These are phyloP conservation scores for Mechanitis mazaeus DNA, from an alignment of 2,888 invertebrate species.

Conservation along the genomic window DNA sequence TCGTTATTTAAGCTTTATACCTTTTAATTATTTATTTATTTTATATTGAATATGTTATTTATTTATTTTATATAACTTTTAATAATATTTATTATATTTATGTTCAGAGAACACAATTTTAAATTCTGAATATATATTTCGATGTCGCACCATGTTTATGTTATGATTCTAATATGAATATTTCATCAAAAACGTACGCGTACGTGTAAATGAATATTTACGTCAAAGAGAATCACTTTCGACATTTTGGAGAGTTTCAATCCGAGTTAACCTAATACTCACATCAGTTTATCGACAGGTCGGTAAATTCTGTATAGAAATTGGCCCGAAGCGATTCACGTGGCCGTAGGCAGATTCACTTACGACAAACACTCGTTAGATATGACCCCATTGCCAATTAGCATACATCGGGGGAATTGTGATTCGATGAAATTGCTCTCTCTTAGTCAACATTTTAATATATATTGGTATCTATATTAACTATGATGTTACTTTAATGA, in stretches of 20 bases:
- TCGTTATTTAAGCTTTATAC: too few species aligned
- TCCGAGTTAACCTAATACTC: conserved; percentile 22
- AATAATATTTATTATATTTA: too few species aligned
- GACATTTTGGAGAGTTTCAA: conserved; percentile 20
- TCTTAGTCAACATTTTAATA: background rate
- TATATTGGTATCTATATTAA: background rate
- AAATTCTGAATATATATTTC: too few species aligned
- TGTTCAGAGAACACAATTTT: too few species aligned
- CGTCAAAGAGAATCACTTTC: conserved; percentile 21
- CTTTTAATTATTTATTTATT: too few species aligned
- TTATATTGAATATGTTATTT: too few species aligned
- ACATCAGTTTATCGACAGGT: conserved; percentile 24
- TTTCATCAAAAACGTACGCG: background rate
- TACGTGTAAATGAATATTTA: conserved; percentile 9
- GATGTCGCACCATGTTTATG: too few species aligned
- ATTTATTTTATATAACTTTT: too few species aligned
- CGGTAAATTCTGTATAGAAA: conserved; percentile 29
- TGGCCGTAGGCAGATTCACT: conserved; percentile 30
- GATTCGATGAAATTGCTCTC: conserved; percentile 8
- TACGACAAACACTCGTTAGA: conserved; percentile 32
- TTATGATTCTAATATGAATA: background rate
- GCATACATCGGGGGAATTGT: conserved; percentile 27
- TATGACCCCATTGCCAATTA: conserved; percentile 34
- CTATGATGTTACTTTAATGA: too few species aligned
- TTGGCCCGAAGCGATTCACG: conserved; percentile 26